Percentiles rank a stretch among this genome's conserved stretches.
phyloP scores from a whole-genome alignment of 2,113 vertebrate species.

The Gallinago media region DNA sequence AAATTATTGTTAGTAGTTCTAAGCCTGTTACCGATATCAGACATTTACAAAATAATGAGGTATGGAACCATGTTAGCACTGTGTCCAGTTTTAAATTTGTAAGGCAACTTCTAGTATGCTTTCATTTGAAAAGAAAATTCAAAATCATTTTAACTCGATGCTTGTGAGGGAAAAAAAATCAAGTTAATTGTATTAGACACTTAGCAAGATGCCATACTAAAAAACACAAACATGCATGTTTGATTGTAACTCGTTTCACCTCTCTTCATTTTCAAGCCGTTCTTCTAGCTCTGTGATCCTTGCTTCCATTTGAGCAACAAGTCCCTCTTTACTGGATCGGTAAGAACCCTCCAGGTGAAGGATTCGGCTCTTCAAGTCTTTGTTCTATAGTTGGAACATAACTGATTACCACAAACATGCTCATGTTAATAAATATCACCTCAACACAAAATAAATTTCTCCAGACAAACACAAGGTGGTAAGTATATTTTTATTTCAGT shows the following conservation, averaged over 20 bases:
- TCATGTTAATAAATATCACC: background rate
- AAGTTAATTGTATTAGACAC: background rate
- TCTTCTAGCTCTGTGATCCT: conserved; percentile 92
- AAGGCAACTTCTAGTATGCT: background rate
- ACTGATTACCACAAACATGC: background rate
- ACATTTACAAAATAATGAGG: background rate
- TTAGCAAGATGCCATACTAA: background rate
- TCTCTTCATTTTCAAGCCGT: conserved; percentile 90
- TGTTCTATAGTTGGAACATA: conserved; percentile 82
- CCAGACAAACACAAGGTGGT: background rate
- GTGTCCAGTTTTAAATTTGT: background rate
- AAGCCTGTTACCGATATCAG: background rate
- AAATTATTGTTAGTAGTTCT: background rate
- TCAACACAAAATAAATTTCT: background rate
- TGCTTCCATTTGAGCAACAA: conserved; percentile 90
- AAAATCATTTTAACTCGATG: background rate
- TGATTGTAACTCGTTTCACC: conserved; percentile 73
- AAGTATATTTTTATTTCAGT: background rate
- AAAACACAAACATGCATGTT: background rate
- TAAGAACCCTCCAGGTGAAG: conserved; percentile 90
- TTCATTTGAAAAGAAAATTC: background rate
- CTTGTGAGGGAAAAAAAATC: background rate
- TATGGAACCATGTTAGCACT: background rate
- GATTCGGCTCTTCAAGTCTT: conserved; percentile 92
- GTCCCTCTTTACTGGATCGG: conserved; percentile 91